These are phyloP conservation scores for Lepus townsendii DNA, from an alignment of 2,797 vertebrate species.

Conservation along the genomic window DNA sequence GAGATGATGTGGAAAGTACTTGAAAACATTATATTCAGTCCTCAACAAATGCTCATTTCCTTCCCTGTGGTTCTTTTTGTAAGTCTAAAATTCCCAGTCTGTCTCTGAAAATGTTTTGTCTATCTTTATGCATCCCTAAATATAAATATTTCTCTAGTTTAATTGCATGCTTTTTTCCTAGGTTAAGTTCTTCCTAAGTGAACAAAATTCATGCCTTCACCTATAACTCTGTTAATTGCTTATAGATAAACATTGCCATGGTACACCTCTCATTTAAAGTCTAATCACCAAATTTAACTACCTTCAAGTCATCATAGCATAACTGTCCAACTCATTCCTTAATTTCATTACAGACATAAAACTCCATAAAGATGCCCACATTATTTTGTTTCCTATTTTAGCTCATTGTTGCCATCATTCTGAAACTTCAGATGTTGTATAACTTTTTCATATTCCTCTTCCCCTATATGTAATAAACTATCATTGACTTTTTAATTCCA, in stretches of 20 bases:
- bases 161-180: not conserved
- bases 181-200: not conserved
- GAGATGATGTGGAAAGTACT: not conserved
- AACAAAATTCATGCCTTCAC: not conserved
- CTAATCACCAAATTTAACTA: not conserved
- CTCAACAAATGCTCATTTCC: not conserved
- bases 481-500: not conserved
- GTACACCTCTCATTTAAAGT: constrained; percentile 10
- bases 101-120: not conserved
- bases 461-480: not conserved
- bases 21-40: not conserved
- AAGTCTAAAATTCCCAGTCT: not conserved
- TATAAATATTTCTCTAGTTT: not conserved
- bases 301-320: not conserved
- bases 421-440: not conserved
- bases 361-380: not conserved
- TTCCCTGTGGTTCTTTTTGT: not conserved
- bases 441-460: not conserved
- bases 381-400: constrained; percentile 4
- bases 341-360: not conserved
- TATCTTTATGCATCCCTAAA: not conserved
- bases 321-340: not conserved
- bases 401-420: not conserved
- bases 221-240: not conserved
- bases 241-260: not conserved